Base-by-base conservation (phyloP, 2,888 invertebrate species). In the Trilocha varians region DNA sequence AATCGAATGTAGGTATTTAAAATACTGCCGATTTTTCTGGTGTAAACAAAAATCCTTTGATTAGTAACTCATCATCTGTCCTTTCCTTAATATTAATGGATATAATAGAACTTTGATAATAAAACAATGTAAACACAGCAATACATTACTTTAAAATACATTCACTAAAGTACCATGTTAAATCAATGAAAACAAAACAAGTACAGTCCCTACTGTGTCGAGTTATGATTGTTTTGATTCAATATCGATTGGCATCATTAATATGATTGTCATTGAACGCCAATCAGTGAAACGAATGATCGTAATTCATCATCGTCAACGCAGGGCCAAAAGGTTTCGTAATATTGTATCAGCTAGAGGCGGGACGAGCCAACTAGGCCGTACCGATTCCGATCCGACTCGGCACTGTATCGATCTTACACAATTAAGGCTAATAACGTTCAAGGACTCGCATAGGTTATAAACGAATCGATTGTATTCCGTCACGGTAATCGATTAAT, bases 341-440 rank as follows among this genome's bases (percentile, higher is more conserved):
- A 76, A 79, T 49, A 47, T 53, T 48, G 50, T 48, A 55, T 62
- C 64, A 65, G 64, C 65, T 69, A 62, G 65, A 52, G 63, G 62
- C 59, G 61, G 57, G 59, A 61, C n/a, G 25, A 11, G 65, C 62
- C 64, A 70, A 76, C 62, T 70, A 61, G 70, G 63, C 59, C 70
- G 59, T 65, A 62, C 65, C 68, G 67, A 67, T 75, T 62, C 58
- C 52, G 56, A 74, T 73, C 71, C 64, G 66, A 71, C 71, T 69
- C 70, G 65, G 66, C 59, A 68, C 70, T 70, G 68, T 66, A 71
- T 71, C 70, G 65, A 65, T 62, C 53, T 76, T 77, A 69, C 72
- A 64, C 70, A 78, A 78, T 63, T 47, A 59, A 62, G 70, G 70
- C 71, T 77, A 75, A 77, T 74, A 51, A 57, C 65, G 72, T 74